A percentile compares a stretch with the other conserved stretches of the same genome.
Evolutionary conservation across 2,113 vertebrate species (phyloP).

Genomic region (Salvelinus fontinalis): DNA sequence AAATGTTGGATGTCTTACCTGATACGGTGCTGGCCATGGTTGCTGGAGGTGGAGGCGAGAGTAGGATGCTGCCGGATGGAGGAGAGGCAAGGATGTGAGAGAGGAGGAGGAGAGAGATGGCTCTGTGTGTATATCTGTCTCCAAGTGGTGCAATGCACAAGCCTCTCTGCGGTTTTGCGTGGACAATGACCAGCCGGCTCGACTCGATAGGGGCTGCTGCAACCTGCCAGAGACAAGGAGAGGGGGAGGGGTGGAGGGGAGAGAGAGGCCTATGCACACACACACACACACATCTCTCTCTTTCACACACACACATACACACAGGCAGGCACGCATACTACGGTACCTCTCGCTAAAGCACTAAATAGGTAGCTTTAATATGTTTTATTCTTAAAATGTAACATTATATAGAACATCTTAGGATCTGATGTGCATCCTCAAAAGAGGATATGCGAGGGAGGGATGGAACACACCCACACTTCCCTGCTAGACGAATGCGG

Average conservation of each 20-base stretch:
- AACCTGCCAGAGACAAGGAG: background rate
- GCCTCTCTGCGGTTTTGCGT: constrained; percentile 9
- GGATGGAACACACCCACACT: no score
- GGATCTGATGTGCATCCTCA: no score
- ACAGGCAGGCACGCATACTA: no score
- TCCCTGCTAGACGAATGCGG: no score
- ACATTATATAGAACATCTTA: no score
- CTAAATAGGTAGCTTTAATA: no score
- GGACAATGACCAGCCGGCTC: constrained; percentile 10
- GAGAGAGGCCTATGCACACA: no score
- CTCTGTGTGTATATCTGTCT: constrained; percentile 4
- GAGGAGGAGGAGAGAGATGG: constrained; percentile 10
- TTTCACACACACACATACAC: no score
- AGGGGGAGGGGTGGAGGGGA: background rate
- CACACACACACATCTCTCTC: no score
- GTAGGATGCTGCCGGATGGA: constrained; percentile 31
- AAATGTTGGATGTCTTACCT: constrained; percentile 42
- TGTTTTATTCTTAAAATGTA: no score
- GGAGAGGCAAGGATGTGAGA: constrained; percentile 37
- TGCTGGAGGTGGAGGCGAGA: constrained; percentile 18
- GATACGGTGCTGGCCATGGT: constrained; percentile 60
- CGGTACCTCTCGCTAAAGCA: no score
- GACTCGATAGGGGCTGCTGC: constrained; percentile 10
- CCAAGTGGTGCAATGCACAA: constrained; percentile 27
- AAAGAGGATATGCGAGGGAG: no score